Base-by-base conservation (phyloP, 1,140 invertebrate genomes). In the Drosophila yakuba region DNA sequence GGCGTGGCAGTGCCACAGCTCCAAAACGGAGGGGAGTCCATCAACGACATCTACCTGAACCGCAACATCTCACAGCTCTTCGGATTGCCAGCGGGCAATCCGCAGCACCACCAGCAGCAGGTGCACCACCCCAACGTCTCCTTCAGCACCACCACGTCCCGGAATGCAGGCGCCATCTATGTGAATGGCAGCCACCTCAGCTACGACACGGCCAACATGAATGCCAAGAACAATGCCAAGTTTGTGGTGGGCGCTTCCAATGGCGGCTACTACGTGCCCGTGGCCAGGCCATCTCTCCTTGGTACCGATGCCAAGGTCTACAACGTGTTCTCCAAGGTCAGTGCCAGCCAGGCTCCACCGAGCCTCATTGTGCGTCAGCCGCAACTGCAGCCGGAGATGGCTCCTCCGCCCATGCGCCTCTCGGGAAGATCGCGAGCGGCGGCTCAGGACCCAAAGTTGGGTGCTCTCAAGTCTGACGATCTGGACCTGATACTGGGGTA, bases 401-500 rank as follows among this genome's bases (percentile, higher is more conserved):
- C 41, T 23, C 17, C 59, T 25, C 44, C 72, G 10, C 61, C 62
- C 11, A 32, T 84, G 15, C 48, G 85, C 8, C 51, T 88, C 10
- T 89, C 84, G 14, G 84, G 76, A 11, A 66, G 83, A 32, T 54
- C 83, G 0, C 71, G 80, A n/a, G 45, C 44, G 8, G 47, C 54
- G 1, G 63, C 17, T 4, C 32, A 57, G 23, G 62, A 77, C 7
- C 1, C 51, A 0, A 77, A 72, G 11, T 4, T 47, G 3, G 39
- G 48, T 39, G 39, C 54, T 6, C 35, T 72, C 0, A 93, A 94
- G n/a, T 93, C 94, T 7, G 94, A 94, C 48, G 94, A 95, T 74
- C 93, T 95, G 68, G 93, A 93, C 23, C 93, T 94, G 61, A 93
- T 95, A 68, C 91, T 95, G 69, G 94, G 95, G 95, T 95, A 85